phyloP scores from a whole-genome alignment of 2,113 vertebrate genomes.

The Pedetes capensis region DNA sequence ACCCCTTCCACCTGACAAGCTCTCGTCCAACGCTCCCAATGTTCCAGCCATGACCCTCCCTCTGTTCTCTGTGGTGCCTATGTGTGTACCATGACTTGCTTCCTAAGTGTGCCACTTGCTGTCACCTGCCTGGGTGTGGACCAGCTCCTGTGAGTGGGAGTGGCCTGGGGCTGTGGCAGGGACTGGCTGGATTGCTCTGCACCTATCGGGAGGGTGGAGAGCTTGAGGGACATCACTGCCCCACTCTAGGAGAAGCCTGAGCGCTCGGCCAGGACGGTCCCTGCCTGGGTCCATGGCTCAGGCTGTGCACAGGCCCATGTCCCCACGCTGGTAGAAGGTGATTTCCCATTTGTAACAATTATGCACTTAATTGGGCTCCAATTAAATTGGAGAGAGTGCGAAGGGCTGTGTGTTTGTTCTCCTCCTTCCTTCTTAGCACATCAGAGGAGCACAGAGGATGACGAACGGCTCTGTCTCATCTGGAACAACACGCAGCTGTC shows the following conservation, averaged over 20 bases:
- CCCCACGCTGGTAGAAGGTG: constrained; percentile 54
- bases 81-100: not conserved
- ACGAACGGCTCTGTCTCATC: not conserved
- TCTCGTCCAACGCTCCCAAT: not conserved
- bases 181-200: accelerated
- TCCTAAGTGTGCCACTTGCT: not conserved
- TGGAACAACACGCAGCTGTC: not conserved
- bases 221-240: not conserved
- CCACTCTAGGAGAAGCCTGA: not conserved
- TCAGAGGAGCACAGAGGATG: not conserved
- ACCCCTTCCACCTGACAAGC: not conserved
- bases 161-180: not conserved
- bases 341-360: constrained; percentile 85
- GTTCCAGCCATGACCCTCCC: not conserved
- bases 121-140: not conserved
- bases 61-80: not conserved
- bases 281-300: not conserved
- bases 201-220: accelerated
- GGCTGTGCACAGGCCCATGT: not conserved
- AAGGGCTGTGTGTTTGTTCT: constrained; percentile 42
- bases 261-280: not conserved
- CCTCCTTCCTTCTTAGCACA: not conserved
- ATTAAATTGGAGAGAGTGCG: constrained; percentile 77
- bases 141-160: accelerated
- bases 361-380: constrained; percentile 86